Conservation (phyloP, 2,888 invertebrate genomes). For the Tanypteryx hageni region DNA sequence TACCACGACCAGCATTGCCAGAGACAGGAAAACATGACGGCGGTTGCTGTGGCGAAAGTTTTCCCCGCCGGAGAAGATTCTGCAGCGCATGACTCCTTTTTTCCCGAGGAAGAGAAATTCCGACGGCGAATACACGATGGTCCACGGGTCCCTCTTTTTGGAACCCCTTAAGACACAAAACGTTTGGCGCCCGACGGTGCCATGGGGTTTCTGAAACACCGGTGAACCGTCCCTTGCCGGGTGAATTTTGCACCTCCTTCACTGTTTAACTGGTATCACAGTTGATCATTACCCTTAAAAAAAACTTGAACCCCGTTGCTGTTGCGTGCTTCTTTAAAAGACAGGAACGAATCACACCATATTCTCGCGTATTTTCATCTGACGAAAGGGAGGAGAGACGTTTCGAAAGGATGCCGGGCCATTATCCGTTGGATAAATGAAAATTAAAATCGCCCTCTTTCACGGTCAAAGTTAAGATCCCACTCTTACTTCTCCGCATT, state of each 20-base stretch:
- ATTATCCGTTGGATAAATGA: background rate
- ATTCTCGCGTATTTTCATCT: too few species aligned
- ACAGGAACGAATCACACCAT: too few species aligned
- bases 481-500: background rate
- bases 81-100: conserved; percentile 35
- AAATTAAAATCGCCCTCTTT: background rate
- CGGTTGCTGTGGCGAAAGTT: background rate
- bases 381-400: too few species aligned
- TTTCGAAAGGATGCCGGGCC: background rate
- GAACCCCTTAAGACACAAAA: too few species aligned
- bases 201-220: too few species aligned
- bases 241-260: too few species aligned
- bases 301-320: too few species aligned
- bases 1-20: conserved; percentile 70
- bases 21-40: conserved; percentile 69
- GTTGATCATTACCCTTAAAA: too few species aligned
- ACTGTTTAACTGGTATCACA: too few species aligned
- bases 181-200: too few species aligned
- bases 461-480: background rate
- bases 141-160: background rate
- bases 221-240: too few species aligned
- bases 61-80: background rate
- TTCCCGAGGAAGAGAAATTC: background rate
- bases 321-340: too few species aligned
- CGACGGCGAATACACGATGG: background rate